These are phyloP conservation scores for Dromas ardeola DNA, from an alignment of 2,113 vertebrate genomes.

Conservation along the genomic window DNA sequence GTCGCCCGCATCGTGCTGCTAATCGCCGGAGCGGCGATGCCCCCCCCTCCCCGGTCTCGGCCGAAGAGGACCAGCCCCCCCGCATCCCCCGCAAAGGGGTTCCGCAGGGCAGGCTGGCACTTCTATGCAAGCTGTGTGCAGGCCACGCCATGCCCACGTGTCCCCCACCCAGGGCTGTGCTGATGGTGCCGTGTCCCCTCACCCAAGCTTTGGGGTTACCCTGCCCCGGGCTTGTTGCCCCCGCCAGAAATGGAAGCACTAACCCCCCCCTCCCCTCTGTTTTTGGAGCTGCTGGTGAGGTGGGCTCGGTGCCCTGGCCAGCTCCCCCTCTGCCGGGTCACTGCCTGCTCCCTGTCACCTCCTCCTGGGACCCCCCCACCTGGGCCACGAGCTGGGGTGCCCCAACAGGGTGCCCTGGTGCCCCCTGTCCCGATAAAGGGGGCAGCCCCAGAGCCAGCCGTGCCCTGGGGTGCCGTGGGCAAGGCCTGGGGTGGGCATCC, in stretches of 20 bases:
- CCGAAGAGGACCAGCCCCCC: no score
- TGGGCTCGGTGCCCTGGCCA: background rate
- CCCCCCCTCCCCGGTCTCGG: no score
- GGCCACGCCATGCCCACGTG: background rate
- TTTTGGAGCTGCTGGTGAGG: constrained; percentile 60
- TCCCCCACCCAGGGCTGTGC: background rate
- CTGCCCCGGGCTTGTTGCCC: background rate
- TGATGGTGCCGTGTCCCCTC: background rate
- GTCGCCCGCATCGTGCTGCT: constrained; percentile 33
- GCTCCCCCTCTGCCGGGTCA: background rate
- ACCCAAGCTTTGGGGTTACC: background rate
- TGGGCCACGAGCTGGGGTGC: background rate
- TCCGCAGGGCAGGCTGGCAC: constrained; percentile 29
- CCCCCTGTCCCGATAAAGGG: background rate
- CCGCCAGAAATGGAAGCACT: constrained; percentile 68
- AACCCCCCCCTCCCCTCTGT: constrained; percentile 31
- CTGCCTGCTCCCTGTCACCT: constrained; percentile 34
- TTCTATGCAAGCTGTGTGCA: constrained; percentile 63
- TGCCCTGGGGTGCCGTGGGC: background rate
- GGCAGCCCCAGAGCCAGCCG: background rate
- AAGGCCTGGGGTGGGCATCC: constrained; percentile 1
- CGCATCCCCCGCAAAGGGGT: no score
- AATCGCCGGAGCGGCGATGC: background rate
- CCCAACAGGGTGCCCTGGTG: background rate
- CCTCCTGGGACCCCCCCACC: constrained; percentile 13